phyloP scores from a whole-genome alignment of 2,797 vertebrate genomes.

The Buceros bicornis region DNA sequence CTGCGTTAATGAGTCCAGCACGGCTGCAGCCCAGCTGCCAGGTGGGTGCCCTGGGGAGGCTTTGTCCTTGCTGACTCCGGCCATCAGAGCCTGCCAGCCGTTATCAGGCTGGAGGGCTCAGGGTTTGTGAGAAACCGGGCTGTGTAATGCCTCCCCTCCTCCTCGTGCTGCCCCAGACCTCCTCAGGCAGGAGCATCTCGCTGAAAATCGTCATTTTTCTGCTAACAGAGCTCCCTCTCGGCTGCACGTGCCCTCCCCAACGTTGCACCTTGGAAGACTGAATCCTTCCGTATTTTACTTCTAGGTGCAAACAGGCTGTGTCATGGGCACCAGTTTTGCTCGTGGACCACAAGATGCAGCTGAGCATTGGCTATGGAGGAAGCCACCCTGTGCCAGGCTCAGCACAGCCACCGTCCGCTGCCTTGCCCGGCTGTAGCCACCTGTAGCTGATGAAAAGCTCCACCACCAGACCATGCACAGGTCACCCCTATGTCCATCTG shows the following conservation, averaged over 20 bases:
- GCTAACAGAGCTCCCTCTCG: background rate
- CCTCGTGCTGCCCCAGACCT: background rate
- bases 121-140: too few species aligned
- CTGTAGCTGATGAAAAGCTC: background rate
- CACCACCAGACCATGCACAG: background rate
- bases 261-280: rapidly evolving
- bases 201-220: background rate
- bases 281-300: background rate
- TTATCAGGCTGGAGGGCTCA: background rate
- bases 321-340: rapidly evolving
- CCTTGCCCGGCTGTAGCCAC: rapidly evolving
- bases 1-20: background rate
- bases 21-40: background rate
- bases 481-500: too few species aligned
- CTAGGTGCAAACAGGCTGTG: background rate
- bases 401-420: background rate
- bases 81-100: rapidly evolving
- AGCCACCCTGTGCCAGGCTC: background rate
- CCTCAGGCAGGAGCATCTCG: background rate
- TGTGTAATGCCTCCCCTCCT: background rate
- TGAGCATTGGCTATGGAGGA: background rate
- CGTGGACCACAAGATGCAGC: background rate
- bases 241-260: background rate
- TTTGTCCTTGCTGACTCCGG: background rate
- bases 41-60: background rate